These are phyloP conservation scores for Crossaster papposus DNA, from an alignment of 53 echinoderm and acorn worm genomes.

Conservation along the genomic window DNA sequence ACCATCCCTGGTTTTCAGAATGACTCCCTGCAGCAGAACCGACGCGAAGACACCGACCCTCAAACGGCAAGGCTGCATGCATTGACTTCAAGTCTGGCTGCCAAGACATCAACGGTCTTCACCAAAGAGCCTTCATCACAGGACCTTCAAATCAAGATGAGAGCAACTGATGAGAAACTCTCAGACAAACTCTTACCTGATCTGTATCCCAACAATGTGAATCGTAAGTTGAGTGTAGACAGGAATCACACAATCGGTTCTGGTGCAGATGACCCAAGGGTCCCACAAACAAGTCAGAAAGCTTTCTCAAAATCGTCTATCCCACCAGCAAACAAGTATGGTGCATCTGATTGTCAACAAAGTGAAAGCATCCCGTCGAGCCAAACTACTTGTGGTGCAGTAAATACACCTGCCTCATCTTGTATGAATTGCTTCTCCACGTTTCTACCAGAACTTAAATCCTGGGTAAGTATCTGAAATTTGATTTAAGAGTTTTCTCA, in stretches of 20 bases:
- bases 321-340: not conserved
- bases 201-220: not conserved
- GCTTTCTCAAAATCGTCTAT: not conserved
- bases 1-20: not conserved
- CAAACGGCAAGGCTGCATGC: conserved; percentile 46
- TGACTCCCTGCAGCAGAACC: not conserved
- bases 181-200: not conserved
- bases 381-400: not conserved
- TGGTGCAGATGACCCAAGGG: not conserved
- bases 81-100: conserved; percentile 41
- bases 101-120: not conserved
- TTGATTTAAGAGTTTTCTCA: not conserved
- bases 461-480: conserved; percentile 11
- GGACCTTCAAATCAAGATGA: not conserved
- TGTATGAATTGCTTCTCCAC: not conserved
- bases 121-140: not conserved
- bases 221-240: not conserved
- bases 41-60: not conserved
- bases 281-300: not conserved
- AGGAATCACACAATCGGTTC: not conserved
- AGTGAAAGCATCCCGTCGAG: not conserved
- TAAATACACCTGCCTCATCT: not conserved
- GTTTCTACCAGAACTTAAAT: not conserved
- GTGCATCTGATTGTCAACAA: not conserved
- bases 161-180: not conserved